Evolutionary conservation across 1,140 invertebrate genomes (phyloP), one percentile per base, ranked within the genome.

Genomic region (Meloidogyne exigua): DNA sequence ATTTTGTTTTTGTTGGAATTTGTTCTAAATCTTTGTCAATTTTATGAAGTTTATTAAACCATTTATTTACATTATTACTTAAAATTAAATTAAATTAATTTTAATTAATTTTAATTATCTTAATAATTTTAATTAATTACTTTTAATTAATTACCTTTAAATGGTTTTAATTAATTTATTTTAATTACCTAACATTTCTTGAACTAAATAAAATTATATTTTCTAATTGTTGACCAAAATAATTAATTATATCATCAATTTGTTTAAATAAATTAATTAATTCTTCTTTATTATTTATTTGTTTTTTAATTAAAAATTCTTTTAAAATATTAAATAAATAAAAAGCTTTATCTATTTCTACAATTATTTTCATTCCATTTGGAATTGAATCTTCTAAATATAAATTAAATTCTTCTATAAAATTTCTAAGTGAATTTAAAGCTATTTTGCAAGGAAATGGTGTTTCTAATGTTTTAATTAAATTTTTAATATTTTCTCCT

Each of bases 1-100:
- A 57, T 57, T 57, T 57, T 57, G n/a, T n/a, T 57, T 57, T 57
- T 57, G 49, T n/a, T 57, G 49, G 49, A n/a, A 57, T 57, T 57
- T 57, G 4, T n/a, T 12, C 49, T n/a, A 57, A 57, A 57, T 57
- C 49, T 7, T n/a, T 57, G 21, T 57, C 49, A 3, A 57, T 57
- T n/a, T n/a, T n/a, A n/a, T 57, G 4, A n/a, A 57, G 49, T 57
- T 57, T 57, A 9, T n/a, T n/a, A 57, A 57, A 57, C 49, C 49
- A 57, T 57, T 57, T 57, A n/a, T n/a, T n/a, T 9, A n/a, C 49
- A 57, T 57, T 57, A 9, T 57, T n/a, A n/a, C 49, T 57, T n/a
- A 57, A 57, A n/a, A 7, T n/a, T 57, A n/a, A 57, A 9, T 39
- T 39, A 39, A 39, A 39, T 32, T 32, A 32, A 32, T 32, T 32